phyloP scores from a whole-genome alignment of 2,113 vertebrate genomes.

The Gallinago media region DNA sequence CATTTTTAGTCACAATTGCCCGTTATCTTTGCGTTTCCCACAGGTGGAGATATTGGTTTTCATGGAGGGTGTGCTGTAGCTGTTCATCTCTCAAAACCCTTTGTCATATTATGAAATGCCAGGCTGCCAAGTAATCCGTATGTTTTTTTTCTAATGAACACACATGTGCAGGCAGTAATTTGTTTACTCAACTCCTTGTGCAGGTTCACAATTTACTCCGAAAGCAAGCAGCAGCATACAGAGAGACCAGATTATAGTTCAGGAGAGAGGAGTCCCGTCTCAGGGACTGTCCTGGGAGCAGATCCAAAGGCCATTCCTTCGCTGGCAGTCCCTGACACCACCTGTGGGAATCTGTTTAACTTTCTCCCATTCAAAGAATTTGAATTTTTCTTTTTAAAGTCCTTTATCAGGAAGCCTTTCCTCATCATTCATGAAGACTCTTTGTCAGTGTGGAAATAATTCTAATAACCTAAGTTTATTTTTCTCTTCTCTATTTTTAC shows the following conservation, averaged over 20 bases:
- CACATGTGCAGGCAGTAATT: neutral
- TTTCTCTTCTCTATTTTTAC: neutral
- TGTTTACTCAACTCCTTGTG: conserved; percentile 30
- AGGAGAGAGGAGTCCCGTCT: neutral
- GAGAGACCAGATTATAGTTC: neutral
- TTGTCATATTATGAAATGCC: conserved; percentile 50
- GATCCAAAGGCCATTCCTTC: neutral
- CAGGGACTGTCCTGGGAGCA: neutral
- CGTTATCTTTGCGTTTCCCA: conserved; percentile 54
- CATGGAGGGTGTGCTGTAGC: conserved; percentile 27
- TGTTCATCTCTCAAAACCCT: conserved; percentile 41
- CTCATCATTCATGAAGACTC: neutral
- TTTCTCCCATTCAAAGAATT: neutral
- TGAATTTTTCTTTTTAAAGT: neutral
- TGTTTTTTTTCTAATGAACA: conserved; percentile 18
- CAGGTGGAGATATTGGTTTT: conserved; percentile 63
- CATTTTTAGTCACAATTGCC: conserved; percentile 65
- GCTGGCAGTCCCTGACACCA: neutral
- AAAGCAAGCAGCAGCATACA: neutral
- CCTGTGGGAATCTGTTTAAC: neutral
- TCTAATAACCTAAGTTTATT: conserved; percentile 42
- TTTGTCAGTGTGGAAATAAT: conserved; percentile 17
- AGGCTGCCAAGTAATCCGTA: conserved; percentile 43
- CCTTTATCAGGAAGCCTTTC: neutral
- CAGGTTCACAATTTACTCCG: conserved; percentile 13